A percentile compares a stretch with the other conserved stretches of the same genome.
Evolutionary conservation across 2,888 invertebrate genomes (phyloP).

Genomic region (Prenolepis imparis): DNA sequence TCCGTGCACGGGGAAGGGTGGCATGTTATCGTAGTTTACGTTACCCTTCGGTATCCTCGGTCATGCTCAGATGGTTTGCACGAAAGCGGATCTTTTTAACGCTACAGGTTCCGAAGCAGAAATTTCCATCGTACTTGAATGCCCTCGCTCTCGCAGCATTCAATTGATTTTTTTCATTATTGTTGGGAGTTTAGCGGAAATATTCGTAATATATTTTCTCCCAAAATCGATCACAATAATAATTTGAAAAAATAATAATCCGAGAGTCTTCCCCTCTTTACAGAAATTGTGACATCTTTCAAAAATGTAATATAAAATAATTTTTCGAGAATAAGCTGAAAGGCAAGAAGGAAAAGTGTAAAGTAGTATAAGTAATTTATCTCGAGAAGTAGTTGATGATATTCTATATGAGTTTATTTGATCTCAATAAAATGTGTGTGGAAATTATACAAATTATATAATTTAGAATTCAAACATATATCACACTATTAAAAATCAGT

Average conservation of each 20-base stretch:
- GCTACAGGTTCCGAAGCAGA: constrained; percentile 20
- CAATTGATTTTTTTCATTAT: constrained; percentile 23
- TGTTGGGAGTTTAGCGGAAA: constrained; percentile 18
- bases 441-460: too few species aligned
- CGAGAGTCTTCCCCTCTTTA: not conserved
- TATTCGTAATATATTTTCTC: not conserved
- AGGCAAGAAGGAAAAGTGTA: not conserved
- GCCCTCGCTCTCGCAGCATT: constrained; percentile 13
- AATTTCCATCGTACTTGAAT: constrained; percentile 45
- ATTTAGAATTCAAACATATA: too few species aligned
- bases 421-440: too few species aligned
- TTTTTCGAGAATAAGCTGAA: not conserved
- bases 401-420: too few species aligned
- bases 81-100: constrained; percentile 51
- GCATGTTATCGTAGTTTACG: constrained; percentile 49
- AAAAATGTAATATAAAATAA: not conserved
- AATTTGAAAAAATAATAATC: not conserved
- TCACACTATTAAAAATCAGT: too few species aligned
- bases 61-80: constrained; percentile 39
- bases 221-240: not conserved
- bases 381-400: too few species aligned
- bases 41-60: constrained; percentile 37
- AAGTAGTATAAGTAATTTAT: not conserved
- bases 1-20: constrained; percentile 12
- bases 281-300: not conserved